Conservation (phyloP, 2,888 invertebrate species). For the Rhaphigaster nebulosa region DNA sequence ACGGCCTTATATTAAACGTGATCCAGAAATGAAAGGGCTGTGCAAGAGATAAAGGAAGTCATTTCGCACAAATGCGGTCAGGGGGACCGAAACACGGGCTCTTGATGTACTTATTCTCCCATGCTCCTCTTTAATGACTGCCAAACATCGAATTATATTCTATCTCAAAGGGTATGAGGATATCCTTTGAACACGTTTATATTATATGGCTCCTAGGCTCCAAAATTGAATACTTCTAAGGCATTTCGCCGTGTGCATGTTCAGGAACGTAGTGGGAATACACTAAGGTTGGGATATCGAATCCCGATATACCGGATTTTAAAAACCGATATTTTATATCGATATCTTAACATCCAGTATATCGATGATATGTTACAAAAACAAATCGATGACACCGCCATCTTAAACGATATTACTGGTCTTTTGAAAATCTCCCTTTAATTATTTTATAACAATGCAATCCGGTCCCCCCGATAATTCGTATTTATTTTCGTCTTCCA, state of each 20-base stretch:
- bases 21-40: neutral
- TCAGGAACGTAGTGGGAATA: too few relatives aligned
- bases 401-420: too few relatives aligned
- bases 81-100: neutral
- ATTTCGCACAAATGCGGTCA: neutral
- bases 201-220: neutral
- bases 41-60: neutral
- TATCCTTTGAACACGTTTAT: neutral
- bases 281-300: neutral
- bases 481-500: too few relatives aligned
- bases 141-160: constrained; percentile 16
- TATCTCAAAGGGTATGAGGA: neutral
- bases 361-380: too few relatives aligned
- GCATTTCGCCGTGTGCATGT: neutral
- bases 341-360: too few relatives aligned
- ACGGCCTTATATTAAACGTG: neutral
- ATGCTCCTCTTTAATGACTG: neutral
- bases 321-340: too few relatives aligned
- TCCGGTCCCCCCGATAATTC: too few relatives aligned
- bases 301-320: too few relatives aligned
- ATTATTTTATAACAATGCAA: too few relatives aligned
- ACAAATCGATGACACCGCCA: too few relatives aligned
- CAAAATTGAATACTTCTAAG: neutral
- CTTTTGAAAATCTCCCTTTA: too few relatives aligned
- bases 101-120: neutral